Evolutionary conservation across 2,888 invertebrate species (phyloP), one percentile per base, ranked within the genome.

Genomic region (Tholera decimalis): DNA sequence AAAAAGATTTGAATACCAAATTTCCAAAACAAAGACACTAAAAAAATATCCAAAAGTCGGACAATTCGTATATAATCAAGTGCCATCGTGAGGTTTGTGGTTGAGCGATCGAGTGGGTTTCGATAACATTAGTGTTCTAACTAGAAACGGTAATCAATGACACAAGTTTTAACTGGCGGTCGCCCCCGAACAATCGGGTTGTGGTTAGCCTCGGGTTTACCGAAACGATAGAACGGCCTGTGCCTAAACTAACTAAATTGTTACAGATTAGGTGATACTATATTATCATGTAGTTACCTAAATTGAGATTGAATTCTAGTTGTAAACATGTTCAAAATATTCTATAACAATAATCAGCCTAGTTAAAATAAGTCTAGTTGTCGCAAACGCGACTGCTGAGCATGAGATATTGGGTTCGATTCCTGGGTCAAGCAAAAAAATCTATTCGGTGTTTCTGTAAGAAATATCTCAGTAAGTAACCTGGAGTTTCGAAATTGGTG

Each of bases 101-200:
- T n/a, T n/a, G 22, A 44, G 39, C 26, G 49, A 51, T 44, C 44
- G 24, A 33, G 15, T 47, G 24, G 39, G 15, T 47, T n/a, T 44
- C 54, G 26, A 66, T 30, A 51, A 64, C 54, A 73, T 51, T 28
- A 37, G 50, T 56, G 30, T 28, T 47, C 24, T 28, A 13, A 35
- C 18, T n/a, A 50, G 20, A 41, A 41, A 35, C 22, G 20, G n/a
- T 30, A 11, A 18, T 47, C 64, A 41, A 41, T 24, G 26, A 20
- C 44, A 26, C 9, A 69, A 70, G 74, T 70, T 73, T 65, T 65
- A 73, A 69, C 69, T 56, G 46, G 44, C 9, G 51, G 50, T 33
- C 24, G 43, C 60, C 22, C 30, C 15, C 24, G 15, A 49, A 13
- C 49, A n/a, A 30, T 20, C 7, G 18, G 39, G 4, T 9, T 63